phyloP scores from a whole-genome alignment of 92 coral and sea anemone genomes.

The Hydrozoanthus gracilis region DNA sequence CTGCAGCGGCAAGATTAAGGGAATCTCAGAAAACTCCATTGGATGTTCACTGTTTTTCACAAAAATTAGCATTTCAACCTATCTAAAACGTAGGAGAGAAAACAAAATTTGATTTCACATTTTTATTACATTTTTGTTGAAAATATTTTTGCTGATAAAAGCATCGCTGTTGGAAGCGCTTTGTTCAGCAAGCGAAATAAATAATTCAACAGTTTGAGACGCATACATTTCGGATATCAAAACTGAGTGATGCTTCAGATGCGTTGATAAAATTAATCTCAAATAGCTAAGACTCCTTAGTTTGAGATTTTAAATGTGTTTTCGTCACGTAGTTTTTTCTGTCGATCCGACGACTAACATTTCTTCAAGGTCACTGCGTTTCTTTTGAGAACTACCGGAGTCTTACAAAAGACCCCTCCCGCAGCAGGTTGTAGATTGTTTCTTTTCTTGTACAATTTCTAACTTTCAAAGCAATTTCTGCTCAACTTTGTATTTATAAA shows the following conservation, averaged over 20 bases:
- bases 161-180: constrained; percentile 37
- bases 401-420: constrained; percentile 30
- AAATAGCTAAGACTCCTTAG: not conserved
- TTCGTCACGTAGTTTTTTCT: constrained; percentile 21
- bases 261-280: constrained; percentile 31
- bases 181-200: constrained; percentile 55
- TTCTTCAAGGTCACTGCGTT: constrained; percentile 5
- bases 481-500: not conserved
- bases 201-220: constrained; percentile 61
- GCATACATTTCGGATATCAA: constrained; percentile 66
- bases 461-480: not conserved
- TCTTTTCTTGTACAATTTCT: constrained; percentile 10
- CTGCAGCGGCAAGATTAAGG: not conserved
- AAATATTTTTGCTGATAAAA: not conserved
- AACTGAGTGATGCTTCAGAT: constrained; percentile 6
- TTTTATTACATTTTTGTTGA: no score
- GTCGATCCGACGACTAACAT: not conserved
- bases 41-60: not conserved
- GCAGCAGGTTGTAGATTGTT: constrained; percentile 40
- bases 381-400: not conserved
- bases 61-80: not conserved
- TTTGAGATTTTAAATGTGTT: constrained; percentile 2
- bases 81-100: not conserved
- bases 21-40: not conserved
- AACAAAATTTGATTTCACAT: not conserved